These are phyloP conservation scores for Bembecia ichneumoniformis DNA, from an alignment of 2,888 invertebrate genomes.

Conservation along the genomic window DNA sequence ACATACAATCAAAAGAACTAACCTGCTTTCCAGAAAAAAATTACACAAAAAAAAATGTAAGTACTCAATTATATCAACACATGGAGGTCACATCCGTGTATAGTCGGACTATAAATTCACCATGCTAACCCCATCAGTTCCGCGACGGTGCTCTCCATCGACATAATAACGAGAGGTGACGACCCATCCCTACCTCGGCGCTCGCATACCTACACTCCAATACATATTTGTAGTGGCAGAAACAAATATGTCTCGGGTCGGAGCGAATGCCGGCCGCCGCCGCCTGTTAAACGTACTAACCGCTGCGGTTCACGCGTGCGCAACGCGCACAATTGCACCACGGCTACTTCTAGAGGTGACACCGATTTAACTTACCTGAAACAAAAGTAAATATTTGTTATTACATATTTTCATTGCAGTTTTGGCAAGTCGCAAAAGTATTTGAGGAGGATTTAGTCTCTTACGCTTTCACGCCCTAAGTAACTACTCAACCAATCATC, in stretches of 20 bases:
- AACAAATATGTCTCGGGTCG: not conserved
- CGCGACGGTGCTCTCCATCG: not conserved
- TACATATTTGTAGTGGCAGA: conserved; percentile 5
- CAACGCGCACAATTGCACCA: conserved; percentile 4
- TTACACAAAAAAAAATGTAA: too few relatives aligned
- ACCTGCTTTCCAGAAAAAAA: too few relatives aligned
- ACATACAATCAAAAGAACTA: too few relatives aligned
- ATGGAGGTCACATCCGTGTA: too few relatives aligned
- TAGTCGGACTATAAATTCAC: too few relatives aligned
- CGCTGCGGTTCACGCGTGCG: conserved; percentile 42
- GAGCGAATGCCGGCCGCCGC: not conserved
- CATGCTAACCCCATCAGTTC: too few relatives aligned
- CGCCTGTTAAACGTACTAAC: conserved; percentile 26
- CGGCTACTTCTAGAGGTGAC: too few relatives aligned
- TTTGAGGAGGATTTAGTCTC: too few relatives aligned
- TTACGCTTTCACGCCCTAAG: too few relatives aligned
- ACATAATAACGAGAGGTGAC: not conserved
- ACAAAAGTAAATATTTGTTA: not conserved
- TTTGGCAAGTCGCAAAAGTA: too few relatives aligned
- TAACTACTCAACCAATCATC: too few relatives aligned
- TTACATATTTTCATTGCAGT: not conserved
- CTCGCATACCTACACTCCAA: conserved; percentile 1
- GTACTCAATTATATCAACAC: too few relatives aligned
- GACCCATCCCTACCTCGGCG: not conserved
- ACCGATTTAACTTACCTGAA: not conserved